Conservation (phyloP, 2,888 invertebrate species). For the Adelognathus sp. region DNA sequence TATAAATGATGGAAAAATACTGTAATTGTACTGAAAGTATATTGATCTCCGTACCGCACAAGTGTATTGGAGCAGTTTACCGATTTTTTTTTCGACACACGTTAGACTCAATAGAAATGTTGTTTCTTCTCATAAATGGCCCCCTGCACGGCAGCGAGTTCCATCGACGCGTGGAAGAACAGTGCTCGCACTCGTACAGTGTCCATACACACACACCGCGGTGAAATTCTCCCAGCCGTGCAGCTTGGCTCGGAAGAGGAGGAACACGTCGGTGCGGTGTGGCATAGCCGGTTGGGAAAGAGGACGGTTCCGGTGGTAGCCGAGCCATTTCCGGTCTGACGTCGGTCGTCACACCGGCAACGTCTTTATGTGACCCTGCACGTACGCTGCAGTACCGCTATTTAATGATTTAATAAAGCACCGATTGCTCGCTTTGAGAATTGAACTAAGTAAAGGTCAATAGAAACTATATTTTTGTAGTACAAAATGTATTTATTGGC, state of each 20-base stretch:
- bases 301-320: conserved; percentile 70
- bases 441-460: too few relatives aligned
- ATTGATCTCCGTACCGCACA: too few relatives aligned
- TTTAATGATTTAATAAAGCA: background rate
- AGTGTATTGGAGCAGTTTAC: too few relatives aligned
- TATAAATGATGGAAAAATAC: too few relatives aligned
- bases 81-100: too few relatives aligned
- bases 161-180: conserved; percentile 55
- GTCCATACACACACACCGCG: conserved; percentile 4
- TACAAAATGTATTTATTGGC: too few relatives aligned
- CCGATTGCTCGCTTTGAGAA: background rate
- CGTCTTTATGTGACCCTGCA: background rate
- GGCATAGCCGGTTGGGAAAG: conserved; percentile 63
- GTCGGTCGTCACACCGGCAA: conserved; percentile 53
- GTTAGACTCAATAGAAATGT: background rate
- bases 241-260: conserved; percentile 7
- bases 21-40: too few relatives aligned
- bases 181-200: conserved; percentile 5
- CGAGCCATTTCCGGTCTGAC: conserved; percentile 68
- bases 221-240: conserved; percentile 33
- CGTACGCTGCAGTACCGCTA: conserved; percentile 19
- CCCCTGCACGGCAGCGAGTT: conserved; percentile 11
- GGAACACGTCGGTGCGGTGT: conserved; percentile 20
- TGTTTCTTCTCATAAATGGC: background rate
- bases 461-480: too few relatives aligned